Conservation (phyloP, 2,888 invertebrate species). For the Erebia aethiops region DNA sequence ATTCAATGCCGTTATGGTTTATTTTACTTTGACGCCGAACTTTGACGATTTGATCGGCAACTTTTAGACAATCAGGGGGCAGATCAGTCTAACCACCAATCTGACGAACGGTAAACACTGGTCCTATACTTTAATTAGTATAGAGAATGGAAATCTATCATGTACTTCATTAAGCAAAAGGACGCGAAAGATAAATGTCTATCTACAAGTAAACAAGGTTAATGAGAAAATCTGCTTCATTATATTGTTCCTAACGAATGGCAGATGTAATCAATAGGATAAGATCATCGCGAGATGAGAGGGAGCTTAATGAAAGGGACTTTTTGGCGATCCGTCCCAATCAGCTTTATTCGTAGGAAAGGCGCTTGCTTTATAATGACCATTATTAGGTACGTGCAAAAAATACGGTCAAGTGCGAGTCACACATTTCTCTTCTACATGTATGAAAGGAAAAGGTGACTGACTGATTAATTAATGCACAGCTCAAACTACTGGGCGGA, state of each 20-base stretch:
- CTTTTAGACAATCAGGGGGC: too few species aligned
- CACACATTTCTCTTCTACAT: too few species aligned
- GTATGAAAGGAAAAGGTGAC: too few species aligned
- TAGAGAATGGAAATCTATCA: background rate
- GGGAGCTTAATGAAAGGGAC: slow-evolving; percentile 14
- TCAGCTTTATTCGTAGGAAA: background rate
- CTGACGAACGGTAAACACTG: too few species aligned
- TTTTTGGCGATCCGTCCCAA: slow-evolving; percentile 4
- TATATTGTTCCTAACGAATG: slow-evolving; percentile 18
- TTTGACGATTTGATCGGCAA: too few species aligned
- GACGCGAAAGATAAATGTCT: background rate
- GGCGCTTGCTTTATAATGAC: slow-evolving; percentile 2
- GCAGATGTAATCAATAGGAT: slow-evolving; percentile 15
- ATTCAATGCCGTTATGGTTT: too few species aligned
- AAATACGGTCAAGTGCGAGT: too few species aligned
- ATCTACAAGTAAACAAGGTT: slow-evolving; percentile 13
- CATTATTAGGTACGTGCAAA: too few species aligned
- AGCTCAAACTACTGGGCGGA: too few species aligned
- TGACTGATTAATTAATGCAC: too few species aligned
- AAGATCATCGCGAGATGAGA: slow-evolving; percentile 13
- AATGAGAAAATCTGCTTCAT: slow-evolving; percentile 15
- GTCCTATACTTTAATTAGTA: background rate
- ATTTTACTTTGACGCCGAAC: too few species aligned
- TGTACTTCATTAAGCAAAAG: background rate
- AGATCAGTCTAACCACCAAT: too few species aligned